A percentile compares a stretch with the other conserved stretches of the same genome.
Conservation (phyloP, 1,140 invertebrate species). For the Dinoponera quadriceps region DNA sequence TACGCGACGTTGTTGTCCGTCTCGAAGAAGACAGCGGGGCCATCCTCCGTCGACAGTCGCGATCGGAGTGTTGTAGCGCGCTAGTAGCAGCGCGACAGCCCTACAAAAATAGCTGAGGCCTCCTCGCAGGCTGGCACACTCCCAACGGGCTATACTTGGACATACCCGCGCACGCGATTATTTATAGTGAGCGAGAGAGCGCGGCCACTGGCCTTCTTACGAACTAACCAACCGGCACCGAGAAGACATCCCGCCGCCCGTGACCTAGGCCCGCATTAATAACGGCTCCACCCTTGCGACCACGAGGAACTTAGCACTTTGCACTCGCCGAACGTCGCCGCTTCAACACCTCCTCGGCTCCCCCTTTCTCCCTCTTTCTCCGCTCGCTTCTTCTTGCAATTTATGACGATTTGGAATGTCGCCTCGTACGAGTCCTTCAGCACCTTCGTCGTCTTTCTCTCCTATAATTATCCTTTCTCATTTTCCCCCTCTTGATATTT, state of each 20-base stretch:
- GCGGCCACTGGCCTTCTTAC: conserved; percentile 87
- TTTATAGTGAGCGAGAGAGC: conserved; percentile 86
- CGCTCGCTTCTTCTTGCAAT: neutral
- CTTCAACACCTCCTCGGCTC: conserved; percentile 11
- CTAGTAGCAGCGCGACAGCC: conserved; percentile 81
- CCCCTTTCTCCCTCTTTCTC: neutral
- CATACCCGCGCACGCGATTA: conserved; percentile 87
- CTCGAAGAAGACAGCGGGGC: conserved; percentile 45
- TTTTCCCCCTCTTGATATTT: no score
- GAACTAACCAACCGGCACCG: conserved; percentile 83
- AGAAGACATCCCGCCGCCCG: conserved; percentile 82
- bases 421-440: neutral
- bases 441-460: no score
- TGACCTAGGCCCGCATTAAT: conserved; percentile 86
- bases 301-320: conserved; percentile 44
- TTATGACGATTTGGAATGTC: neutral
- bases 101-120: conserved; percentile 85
- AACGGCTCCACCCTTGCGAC: conserved; percentile 75
- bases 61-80: conserved; percentile 77
- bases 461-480: no score
- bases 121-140: conserved; percentile 86
- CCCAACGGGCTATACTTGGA: conserved; percentile 91
- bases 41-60: conserved; percentile 66
- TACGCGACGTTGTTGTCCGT: neutral
- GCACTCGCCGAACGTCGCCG: conserved; percentile 17